Conservation (phyloP, 2,888 invertebrate species). For the Cotesia congregata region DNA sequence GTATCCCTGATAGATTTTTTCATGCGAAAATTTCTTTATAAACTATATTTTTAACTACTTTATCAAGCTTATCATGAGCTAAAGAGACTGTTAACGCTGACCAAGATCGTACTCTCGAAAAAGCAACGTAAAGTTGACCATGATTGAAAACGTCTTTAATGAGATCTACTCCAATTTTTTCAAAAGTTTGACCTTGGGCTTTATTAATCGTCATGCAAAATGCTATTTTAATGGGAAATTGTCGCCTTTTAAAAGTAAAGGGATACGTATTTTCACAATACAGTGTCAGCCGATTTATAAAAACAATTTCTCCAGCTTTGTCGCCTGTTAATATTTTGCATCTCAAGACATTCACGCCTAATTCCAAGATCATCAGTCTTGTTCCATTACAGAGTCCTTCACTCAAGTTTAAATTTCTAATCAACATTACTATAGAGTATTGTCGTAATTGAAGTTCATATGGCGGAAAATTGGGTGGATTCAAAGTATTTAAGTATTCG, state of each 20-base stretch:
- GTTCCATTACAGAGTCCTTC: conserved; percentile 42
- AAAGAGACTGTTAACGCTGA: background rate
- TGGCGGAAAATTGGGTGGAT: conserved; percentile 28
- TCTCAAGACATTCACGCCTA: background rate
- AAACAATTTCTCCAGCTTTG: background rate
- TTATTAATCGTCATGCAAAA: conserved; percentile 4
- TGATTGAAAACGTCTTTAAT: conserved; percentile 46
- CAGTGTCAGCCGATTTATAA: background rate
- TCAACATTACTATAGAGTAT: conserved; percentile 32
- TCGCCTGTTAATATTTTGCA: conserved; percentile 1
- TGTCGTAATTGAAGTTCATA: conserved; percentile 21
- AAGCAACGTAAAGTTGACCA: background rate
- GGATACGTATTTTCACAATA: conserved; percentile 7
- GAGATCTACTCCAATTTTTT: conserved; percentile 46
- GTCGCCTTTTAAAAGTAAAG: background rate
- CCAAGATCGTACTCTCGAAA: conserved; percentile 1
- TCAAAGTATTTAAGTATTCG: conserved; percentile 42
- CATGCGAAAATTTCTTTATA: background rate
- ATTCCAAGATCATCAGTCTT: conserved; percentile 36
- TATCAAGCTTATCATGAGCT: background rate
- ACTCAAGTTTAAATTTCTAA: conserved; percentile 32
- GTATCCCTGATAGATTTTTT: too few relatives aligned
- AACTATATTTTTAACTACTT: background rate
- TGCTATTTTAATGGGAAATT: background rate
- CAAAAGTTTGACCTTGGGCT: conserved; percentile 44